These are phyloP conservation scores for Mustela nigripes DNA, from an alignment of 2,113 vertebrate genomes.

Conservation along the genomic window DNA sequence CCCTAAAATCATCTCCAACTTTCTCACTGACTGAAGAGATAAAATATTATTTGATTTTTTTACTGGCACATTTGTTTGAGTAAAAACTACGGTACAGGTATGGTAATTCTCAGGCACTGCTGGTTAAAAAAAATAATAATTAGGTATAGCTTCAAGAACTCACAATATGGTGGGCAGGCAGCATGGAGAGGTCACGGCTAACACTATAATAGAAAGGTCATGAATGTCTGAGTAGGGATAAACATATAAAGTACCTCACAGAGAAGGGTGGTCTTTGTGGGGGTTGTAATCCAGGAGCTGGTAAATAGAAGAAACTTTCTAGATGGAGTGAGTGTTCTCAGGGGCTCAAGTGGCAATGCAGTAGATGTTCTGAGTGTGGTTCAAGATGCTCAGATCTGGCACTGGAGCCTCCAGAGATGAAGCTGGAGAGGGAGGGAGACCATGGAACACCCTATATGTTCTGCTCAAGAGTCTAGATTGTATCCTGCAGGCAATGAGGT, in stretches of 20 bases:
- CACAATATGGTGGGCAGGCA: background rate
- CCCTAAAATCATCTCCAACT: background rate
- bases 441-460: accelerated
- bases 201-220: background rate
- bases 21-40: background rate
- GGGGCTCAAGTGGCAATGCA: background rate
- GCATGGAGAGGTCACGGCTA: accelerated
- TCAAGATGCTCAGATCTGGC: background rate
- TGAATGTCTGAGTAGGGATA: background rate
- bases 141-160: background rate
- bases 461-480: background rate
- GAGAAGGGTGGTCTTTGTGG: background rate
- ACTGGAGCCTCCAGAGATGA: background rate
- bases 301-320: background rate
- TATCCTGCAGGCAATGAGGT: background rate
- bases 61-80: background rate
- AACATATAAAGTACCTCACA: background rate
- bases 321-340: background rate
- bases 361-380: background rate
- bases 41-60: background rate
- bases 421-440: background rate
- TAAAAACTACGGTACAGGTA: background rate
- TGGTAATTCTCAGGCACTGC: background rate
- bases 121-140: background rate
- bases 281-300: background rate